Conservation (phyloP, 1,140 invertebrate species). For the Ceratina calcarata region DNA sequence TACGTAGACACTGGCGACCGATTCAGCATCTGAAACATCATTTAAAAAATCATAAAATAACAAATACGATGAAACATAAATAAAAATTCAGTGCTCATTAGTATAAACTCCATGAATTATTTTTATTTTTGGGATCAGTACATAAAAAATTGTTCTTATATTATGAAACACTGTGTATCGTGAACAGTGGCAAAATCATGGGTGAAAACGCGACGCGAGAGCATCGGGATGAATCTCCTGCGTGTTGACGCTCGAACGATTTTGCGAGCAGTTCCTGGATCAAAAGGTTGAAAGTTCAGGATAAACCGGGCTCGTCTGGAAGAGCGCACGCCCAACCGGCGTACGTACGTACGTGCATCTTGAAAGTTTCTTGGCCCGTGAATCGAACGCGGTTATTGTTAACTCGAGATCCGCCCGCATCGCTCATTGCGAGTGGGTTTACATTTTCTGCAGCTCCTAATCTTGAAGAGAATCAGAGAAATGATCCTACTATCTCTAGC, state of each 20-base stretch:
- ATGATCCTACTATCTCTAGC: no score
- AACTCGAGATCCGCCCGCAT: background rate
- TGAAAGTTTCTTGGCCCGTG: constrained; percentile 15
- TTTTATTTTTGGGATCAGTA: no score
- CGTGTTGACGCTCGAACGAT: background rate
- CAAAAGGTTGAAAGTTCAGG: constrained; percentile 17
- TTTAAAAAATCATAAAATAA: no score
- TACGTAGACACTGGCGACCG: no score
- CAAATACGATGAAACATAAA: no score
- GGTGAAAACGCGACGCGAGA: background rate
- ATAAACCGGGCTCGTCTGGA: background rate
- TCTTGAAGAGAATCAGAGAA: no score
- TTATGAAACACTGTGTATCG: background rate
- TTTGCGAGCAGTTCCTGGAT: constrained; percentile 18
- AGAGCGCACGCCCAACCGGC: background rate
- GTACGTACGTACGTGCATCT: background rate
- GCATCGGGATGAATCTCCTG: background rate
- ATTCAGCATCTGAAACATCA: no score
- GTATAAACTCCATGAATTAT: no score
- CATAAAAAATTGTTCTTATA: background rate
- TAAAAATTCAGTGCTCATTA: no score
- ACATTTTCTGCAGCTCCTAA: background rate
- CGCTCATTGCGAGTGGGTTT: background rate
- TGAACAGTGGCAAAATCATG: background rate
- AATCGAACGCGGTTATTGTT: constrained; percentile 5